Base-by-base conservation (phyloP, 2,888 invertebrate species). In the Abrostola triplasia region DNA sequence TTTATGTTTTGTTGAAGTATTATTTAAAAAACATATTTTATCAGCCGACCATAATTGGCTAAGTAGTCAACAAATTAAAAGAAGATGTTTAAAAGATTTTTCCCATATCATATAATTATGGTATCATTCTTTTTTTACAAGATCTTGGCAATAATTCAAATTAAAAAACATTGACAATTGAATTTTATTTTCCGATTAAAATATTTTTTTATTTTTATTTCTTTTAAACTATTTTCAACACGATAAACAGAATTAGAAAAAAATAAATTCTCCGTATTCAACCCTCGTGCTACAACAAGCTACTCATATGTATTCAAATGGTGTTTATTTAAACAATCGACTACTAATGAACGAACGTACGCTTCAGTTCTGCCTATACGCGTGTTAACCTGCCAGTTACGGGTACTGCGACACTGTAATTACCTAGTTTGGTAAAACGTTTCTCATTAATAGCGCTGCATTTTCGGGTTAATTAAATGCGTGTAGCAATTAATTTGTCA, bases 241-340 rank as follows among this genome's bases (percentile, higher is more conserved):
- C 7, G n/a, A 12, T 12, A 44, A n/a, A 44, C n/a, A 6, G 6
- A 12, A 38, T 7, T 6, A 48, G 51, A 8, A 42, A 8, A 0
- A 5, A 35, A 0, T 1, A 5, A 49, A 49, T 47, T 44, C 36
- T 6, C 24, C 41, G 40, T 6, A 52, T 48, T 4, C 10, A 10
- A 36, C 12, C 51, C 36, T n/a, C 11, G 24, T 4, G 24, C 59
- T 37, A 52, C 36, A 66, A 71, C 71, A 66, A 57, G 44, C 58
- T 47, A 47, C 24, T 47, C 13, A 9, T 68, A 74, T 64, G 50
- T 68, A 62, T 75, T 53, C 64, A 64, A 67, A 64, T 59, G 35
- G 49, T 68, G 71, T 76, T 71, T 77, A 64, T 69, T 65, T 58
- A 64, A 69, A 71, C 73, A 70, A 76, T 76, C 51, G 56, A 56